Base-by-base conservation (phyloP, 2,113 vertebrate species). In the Neodon shergylaensis region DNA sequence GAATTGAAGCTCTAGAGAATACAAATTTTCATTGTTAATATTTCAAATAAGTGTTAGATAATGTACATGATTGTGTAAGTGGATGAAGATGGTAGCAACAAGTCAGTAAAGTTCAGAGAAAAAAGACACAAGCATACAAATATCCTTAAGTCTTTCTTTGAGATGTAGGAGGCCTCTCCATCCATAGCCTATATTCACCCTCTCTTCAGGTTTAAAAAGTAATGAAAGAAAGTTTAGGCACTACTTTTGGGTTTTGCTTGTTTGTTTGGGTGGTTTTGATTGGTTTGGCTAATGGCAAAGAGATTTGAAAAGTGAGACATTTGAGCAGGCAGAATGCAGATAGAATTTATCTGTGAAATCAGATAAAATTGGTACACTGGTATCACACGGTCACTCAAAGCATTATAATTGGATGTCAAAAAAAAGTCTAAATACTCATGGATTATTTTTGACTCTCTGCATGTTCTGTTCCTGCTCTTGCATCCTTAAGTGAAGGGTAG, bases 11-110 rank as follows among this genome's bases (percentile, higher is more conserved):
- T 72, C 39, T 22, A 49, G 33, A 82, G 7, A n/a, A 39, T 65
- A 63, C 83, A 83, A 77, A 68, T 63, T 73, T 95, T 49, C 73
- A 70, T 33, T 58, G 36, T 33, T 47, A 79, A 26, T n/a, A 63
- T 88, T 81, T 93, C 31, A 93, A 94, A 82, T 47, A 93, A 90
- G 63, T 39, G 3, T 70, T 66, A 76, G 65, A 61, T 44, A 76
- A 36, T 1, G 63, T 72, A 58, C n/a, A 28, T 72, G 17, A 88
- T 4, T 81, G 77, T 86, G 28, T 66, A 89, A 85, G 3, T 72
- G 31, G 16, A 61, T 85, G 47, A 58, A 94, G 49, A 36, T 42
- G 42, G 7, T 72, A 76, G 21, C 87, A 93, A 70, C 83, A 19
- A 93, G 52, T 13, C 82, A 86, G 78, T 42, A 17, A 54, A 54